Base-by-base conservation (phyloP, 2,888 invertebrate species). In the Aelia acuminata region DNA sequence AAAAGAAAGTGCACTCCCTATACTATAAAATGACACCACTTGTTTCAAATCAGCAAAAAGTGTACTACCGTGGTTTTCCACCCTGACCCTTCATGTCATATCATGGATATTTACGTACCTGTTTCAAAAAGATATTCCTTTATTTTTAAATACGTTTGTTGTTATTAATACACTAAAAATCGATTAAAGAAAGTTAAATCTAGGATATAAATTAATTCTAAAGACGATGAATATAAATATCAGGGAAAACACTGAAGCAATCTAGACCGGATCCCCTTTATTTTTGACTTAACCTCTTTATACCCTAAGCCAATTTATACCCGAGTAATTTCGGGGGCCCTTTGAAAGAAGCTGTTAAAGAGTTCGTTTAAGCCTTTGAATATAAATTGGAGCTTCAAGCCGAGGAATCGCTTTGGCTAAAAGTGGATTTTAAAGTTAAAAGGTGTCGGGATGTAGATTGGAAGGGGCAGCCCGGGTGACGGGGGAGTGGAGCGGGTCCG, bases 301-400 rank as follows among this genome's bases (percentile, higher is more conserved):
- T n/a, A n/a, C 39, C 20, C 43, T 80, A 43, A 80, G 80, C 43
- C 43, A 80, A 80, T 80, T 80, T 80, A 47, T 47, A 80, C 43
- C n/a, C 80, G 11, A 80, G 39, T 43, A 80, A 43, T 80, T 47
- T 80, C 43, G 1, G 43, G 1, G 43, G 47, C 39, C 43, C 80
- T 80, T 80, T 80, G 63, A 80, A 80, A 43, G 80, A 47, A 80
- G 80, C 80, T 43, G 80, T 80, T 80, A 80, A 80, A 80, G 80
- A 80, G 80, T 39, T 80, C 80, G 80, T 80, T 80, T 80, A 47
- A 80, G 80, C 80, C 80, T 47, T 80, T 80, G 80, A 80, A 80
- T 80, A 80, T 80, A 80, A 80, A 80, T 80, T 80, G 80, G 80
- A 11, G 80, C 80, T 80, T 80, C 43, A 80, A 47, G n/a, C 43